Evolutionary conservation across 1,140 invertebrate species (phyloP).

Genomic region (Heterodera carotae): DNA sequence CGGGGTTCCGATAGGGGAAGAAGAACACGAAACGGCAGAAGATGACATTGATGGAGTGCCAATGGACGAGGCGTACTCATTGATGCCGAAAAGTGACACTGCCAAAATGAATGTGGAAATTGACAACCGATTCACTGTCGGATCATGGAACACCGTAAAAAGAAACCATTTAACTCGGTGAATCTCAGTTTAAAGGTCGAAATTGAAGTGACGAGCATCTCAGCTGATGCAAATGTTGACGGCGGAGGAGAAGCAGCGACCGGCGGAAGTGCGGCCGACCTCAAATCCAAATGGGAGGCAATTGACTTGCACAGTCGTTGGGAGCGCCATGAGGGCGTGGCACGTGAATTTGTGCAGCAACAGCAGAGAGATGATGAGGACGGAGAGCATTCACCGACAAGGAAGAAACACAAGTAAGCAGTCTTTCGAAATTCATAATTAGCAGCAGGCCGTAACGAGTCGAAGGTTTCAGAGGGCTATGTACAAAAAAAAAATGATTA

Average conservation of each 20-base stretch:
- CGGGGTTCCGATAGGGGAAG: constrained; percentile 45
- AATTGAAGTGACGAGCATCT: constrained; percentile 2
- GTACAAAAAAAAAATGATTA: too few species aligned
- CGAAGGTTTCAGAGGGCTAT: too few species aligned
- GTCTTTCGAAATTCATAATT: background rate
- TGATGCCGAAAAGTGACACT: background rate
- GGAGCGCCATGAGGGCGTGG: constrained; percentile 12
- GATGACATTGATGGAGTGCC: constrained; percentile 58
- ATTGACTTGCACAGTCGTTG: constrained; percentile 23
- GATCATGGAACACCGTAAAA: constrained; percentile 32
- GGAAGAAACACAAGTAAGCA: constrained; percentile 9
- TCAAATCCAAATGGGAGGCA: constrained; percentile 24
- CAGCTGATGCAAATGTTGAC: background rate
- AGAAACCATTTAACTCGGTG: too few species aligned
- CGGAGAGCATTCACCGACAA: background rate
- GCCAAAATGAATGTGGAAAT: constrained; percentile 1
- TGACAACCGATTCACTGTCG: constrained; percentile 25
- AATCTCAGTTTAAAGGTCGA: constrained; percentile 2
- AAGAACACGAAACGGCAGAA: constrained; percentile 33
- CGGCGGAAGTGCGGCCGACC: background rate
- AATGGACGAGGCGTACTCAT: constrained; percentile 38
- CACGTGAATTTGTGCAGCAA: background rate
- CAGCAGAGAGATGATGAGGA: constrained; percentile 9
- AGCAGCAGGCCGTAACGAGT: too few species aligned
- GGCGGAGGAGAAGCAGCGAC: background rate